Conservation (phyloP, 1,140 invertebrate genomes). For the Araneus ventricosus region DNA sequence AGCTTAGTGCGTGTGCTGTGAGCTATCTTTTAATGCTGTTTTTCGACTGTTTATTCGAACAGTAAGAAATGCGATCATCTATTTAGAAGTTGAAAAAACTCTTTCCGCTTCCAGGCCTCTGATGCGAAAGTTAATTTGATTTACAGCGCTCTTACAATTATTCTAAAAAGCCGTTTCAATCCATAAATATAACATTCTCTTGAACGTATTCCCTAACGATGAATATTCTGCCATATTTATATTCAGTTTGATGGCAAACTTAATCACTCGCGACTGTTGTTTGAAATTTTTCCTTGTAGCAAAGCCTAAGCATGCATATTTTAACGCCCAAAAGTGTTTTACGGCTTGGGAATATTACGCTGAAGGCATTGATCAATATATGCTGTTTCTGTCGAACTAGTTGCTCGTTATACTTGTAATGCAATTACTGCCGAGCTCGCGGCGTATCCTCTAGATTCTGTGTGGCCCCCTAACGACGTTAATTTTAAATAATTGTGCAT, state of each 20-base stretch:
- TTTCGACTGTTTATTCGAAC: background rate
- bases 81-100: background rate
- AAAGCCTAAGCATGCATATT: constrained; percentile 53
- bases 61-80: background rate
- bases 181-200: constrained; percentile 29
- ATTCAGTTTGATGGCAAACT: constrained; percentile 48
- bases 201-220: constrained; percentile 25
- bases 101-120: constrained; percentile 5
- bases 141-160: constrained; percentile 36
- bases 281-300: constrained; percentile 27
- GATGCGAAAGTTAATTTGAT: constrained; percentile 44
- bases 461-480: constrained; percentile 59
- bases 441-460: background rate
- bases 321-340: constrained; percentile 63
- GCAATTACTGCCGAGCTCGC: constrained; percentile 58
- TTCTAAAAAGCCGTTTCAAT: constrained; percentile 39
- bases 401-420: constrained; percentile 63
- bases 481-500: constrained; percentile 74
- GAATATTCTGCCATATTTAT: constrained; percentile 23
- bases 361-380: constrained; percentile 46
- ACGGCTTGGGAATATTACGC: background rate
- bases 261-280: constrained; percentile 51
- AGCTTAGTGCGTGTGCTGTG: background rate
- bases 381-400: constrained; percentile 56
- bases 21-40: background rate